Base-by-base conservation (phyloP, 2,888 invertebrate species). In the Sinopyrophorus schimmeli region DNA sequence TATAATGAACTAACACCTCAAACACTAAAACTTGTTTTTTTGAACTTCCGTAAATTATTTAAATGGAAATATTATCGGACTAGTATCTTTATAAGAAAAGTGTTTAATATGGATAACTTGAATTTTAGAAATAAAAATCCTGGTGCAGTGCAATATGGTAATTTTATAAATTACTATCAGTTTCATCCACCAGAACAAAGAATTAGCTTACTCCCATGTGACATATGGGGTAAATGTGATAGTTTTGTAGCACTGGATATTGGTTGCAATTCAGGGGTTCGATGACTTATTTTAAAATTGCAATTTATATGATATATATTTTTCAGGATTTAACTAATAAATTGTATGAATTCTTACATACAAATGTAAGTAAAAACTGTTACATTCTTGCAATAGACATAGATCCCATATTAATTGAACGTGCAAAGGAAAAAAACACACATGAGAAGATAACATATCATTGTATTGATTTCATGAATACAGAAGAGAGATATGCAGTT, bases 141-240 rank as follows among this genome's bases (percentile, higher is more conserved):
- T 9, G 91, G 91, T 12, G 87, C 89, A 20, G 86, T 86, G 1
- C 80, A 81, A 67, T 81, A 78, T 76, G 92, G 92, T 39, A 92
- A 92, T 74, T 92, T 92, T 63, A 89, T 89, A 48, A 91, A 92
- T 73, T 92, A 92, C 68, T 92, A 92, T 68, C 76, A 84, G 57
- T 92, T 92, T 66, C 86, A 91, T 73, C 80, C 86, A 40, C 80
- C 85, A 14, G 76, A 79, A 47, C 81, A 84, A 58, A 80, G 92
- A 64, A 76, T 86, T 30, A 74, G 77, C 35, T 76, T 86, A 59
- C 74, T 92, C 55, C 81, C 82, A 16, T 63, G 65, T 49, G 66
- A 76, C 56, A 68, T 82, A 49, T 79, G 76, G 75, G 57, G 61
- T 34, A 53, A 52, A 39, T 41, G 61, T n/a, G 26, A 52, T 20